phyloP scores from a whole-genome alignment of 2,113 vertebrate genomes.

The Todiramphus chloris region DNA sequence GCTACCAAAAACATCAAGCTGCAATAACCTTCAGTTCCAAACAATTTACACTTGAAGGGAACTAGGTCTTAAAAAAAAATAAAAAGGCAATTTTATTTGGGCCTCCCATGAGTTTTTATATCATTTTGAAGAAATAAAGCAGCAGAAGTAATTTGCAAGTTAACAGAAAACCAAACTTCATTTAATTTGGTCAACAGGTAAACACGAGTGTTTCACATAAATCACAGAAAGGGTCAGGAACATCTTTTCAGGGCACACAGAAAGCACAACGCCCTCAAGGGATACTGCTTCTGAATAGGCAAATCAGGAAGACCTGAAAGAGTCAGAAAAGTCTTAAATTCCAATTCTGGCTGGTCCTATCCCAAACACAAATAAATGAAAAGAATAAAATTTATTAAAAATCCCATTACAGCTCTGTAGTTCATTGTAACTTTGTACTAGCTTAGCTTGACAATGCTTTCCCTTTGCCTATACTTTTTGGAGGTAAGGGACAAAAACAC shows the following conservation, averaged over 20 bases:
- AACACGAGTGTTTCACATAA: background rate
- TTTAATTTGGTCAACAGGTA: background rate
- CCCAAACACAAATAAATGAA: background rate
- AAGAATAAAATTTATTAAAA: background rate
- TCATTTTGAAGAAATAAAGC: background rate
- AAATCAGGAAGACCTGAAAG: background rate
- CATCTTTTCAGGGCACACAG: background rate
- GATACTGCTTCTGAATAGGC: background rate
- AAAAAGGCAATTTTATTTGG: background rate
- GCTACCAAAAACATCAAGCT: background rate
- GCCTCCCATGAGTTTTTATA: background rate
- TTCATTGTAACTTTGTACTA: background rate
- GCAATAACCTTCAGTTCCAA: background rate
- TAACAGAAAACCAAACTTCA: background rate
- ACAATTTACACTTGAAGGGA: background rate
- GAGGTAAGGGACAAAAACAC: background rate
- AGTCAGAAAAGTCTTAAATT: background rate
- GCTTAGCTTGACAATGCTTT: background rate
- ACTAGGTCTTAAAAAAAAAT: background rate
- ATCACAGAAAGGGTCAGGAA: background rate
- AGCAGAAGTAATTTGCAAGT: background rate
- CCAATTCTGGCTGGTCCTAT: background rate
- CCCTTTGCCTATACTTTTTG: background rate
- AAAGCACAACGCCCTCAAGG: background rate
- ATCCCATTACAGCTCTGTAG: background rate